Evolutionary conservation across 2,888 invertebrate species (phyloP), one percentile per base, ranked within the genome.

Genomic region (Brassicogethes aeneus): DNA sequence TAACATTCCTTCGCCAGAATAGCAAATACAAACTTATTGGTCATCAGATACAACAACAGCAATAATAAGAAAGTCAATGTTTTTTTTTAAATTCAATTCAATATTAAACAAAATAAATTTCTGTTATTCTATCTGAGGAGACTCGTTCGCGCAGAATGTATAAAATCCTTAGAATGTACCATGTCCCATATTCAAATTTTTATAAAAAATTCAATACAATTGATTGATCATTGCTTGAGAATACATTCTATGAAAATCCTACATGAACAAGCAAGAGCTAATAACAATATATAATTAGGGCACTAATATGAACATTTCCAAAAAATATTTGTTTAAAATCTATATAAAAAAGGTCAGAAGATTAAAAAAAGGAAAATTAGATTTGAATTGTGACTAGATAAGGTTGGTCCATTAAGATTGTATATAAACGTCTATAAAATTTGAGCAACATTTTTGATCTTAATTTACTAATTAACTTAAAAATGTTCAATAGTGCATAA

Each of bases 1-100:
- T 53, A 56, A 56, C 55, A 56, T 51, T 56, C 55, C 55, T 54
- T 54, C 50, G 53, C 52, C 51, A 51, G 45, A 50, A 45, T 23
- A 49, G 43, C 47, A 42, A 41, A 45, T 23, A 23, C 23, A 23
- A 23, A 23, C 23, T 23, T 37, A 31, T 37, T 37, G 16, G 17
- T 30, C 23, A 13, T 15, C 23, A 5, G 7, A 3, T 31, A 15
- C 33, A 15, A 36, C 35, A 41, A 36, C 17, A 15, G 32, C 32
- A 32, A n/a, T 15, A 15, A 29, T 29, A 23, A 37, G 17, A 16
- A 33, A n/a, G n/a, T 33, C 33, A 33, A 33, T 33, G 10, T 5
- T n/a, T n/a, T n/a, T n/a, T n/a, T n/a, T n/a, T n/a, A n/a, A n/a
- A n/a, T n/a, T n/a, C n/a, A n/a, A n/a, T n/a, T n/a, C n/a, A n/a